Evolutionary conservation across 2,797 vertebrate species (phyloP).

Genomic region (Limnodromus scolopaceus): DNA sequence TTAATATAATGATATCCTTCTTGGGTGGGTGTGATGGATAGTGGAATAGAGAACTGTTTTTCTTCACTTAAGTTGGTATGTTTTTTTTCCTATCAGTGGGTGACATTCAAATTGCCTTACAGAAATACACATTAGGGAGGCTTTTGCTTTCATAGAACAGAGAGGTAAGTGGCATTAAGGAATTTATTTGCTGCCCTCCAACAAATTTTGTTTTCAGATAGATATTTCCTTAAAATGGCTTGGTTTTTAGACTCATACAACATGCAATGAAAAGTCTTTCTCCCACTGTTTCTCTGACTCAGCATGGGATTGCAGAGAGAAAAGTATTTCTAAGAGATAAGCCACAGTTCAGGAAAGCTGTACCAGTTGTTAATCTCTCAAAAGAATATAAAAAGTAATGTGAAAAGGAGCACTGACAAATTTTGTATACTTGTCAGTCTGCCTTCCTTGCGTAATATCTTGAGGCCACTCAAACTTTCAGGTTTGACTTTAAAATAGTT

Average conservation of each 20-base stretch:
- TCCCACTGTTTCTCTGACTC: not conserved
- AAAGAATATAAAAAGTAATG: not conserved
- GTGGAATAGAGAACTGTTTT: not conserved
- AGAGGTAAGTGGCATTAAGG: not conserved
- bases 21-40: not conserved
- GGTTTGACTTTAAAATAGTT: not conserved
- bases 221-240: not conserved
- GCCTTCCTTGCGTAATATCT: not conserved
- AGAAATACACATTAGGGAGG: not conserved
- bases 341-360: not conserved
- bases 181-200: not conserved
- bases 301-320: not conserved
- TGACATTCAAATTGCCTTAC: not conserved
- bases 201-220: not conserved
- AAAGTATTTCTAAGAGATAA: not conserved
- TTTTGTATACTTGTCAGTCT: not conserved
- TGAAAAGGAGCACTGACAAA: not conserved
- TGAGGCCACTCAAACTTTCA: not conserved
- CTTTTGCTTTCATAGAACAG: not conserved
- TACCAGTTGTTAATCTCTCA: not conserved
- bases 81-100: not conserved
- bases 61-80: not conserved
- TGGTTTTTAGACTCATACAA: not conserved
- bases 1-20: not conserved
- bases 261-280: not conserved